phyloP scores from a whole-genome alignment of 1,140 invertebrate genomes.

The Pseudobourletiella spinata region DNA sequence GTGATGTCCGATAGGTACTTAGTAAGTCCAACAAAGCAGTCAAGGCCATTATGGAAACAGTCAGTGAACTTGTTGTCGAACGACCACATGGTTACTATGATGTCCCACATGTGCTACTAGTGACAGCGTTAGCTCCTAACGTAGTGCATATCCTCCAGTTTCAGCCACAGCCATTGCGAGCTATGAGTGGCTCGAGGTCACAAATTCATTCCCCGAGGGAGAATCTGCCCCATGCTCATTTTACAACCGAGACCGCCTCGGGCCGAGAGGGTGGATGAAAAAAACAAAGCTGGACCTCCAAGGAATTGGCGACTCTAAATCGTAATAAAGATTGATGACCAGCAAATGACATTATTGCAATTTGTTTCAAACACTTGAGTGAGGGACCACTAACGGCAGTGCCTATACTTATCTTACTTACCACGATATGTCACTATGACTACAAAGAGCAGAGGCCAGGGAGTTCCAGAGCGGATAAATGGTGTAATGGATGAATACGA shows the following conservation, averaged over 20 bases:
- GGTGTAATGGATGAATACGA: slow-evolving; percentile 7
- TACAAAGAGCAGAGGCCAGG: neutral
- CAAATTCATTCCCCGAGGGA: too few species aligned
- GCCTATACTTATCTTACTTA: neutral
- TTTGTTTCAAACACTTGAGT: slow-evolving; percentile 5
- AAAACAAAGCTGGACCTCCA: too few species aligned
- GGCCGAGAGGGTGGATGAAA: too few species aligned
- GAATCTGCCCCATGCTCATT: too few species aligned
- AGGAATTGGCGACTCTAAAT: neutral
- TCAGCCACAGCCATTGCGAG: neutral
- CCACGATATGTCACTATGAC: neutral
- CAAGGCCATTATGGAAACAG: too few species aligned
- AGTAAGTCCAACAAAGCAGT: too few species aligned
- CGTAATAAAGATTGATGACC: slow-evolving; percentile 14
- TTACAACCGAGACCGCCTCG: too few species aligned
- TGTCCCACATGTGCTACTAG: too few species aligned
- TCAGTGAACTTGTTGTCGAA: too few species aligned
- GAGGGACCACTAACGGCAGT: neutral
- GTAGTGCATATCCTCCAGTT: neutral
- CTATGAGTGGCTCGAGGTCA: neutral
- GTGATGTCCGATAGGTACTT: too few species aligned
- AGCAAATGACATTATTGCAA: slow-evolving; percentile 10
- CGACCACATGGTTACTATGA: too few species aligned
- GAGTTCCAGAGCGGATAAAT: neutral
- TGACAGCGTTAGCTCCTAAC: too few species aligned